Evolutionary conservation across 2,888 invertebrate species (phyloP).

Genomic region (Trissoscelio sp.): DNA sequence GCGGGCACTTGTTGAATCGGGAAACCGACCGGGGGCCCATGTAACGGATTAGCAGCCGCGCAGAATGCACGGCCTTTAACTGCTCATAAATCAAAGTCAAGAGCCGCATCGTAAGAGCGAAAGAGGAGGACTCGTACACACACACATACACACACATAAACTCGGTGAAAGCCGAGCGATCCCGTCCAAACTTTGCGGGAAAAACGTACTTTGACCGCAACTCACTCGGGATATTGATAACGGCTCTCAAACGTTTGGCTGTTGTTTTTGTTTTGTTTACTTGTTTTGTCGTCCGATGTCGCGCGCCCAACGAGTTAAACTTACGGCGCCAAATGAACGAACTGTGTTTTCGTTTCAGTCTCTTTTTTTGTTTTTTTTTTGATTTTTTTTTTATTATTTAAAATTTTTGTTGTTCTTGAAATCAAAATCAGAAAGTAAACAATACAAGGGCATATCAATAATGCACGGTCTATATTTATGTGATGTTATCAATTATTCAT

Average conservation of each 20-base stretch:
- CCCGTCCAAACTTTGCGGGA: background rate
- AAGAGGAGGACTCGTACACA: conserved; percentile 46
- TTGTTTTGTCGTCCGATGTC: background rate
- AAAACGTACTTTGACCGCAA: background rate
- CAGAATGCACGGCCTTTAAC: conserved; percentile 78
- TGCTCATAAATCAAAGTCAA: conserved; percentile 81
- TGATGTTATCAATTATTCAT: no score
- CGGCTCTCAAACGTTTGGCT: background rate
- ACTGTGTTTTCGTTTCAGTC: background rate
- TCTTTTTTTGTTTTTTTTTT: background rate
- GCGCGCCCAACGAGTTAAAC: background rate
- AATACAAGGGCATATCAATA: no score
- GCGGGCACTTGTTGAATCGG: conserved; percentile 74
- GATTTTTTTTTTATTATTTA: background rate
- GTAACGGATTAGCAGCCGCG: conserved; percentile 77
- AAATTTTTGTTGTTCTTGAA: background rate
- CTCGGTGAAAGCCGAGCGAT: background rate
- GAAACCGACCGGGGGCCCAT: conserved; percentile 74
- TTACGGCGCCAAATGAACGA: background rate
- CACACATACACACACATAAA: conserved; percentile 20
- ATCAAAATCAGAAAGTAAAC: background rate
- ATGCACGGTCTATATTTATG: no score
- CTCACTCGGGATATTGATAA: background rate
- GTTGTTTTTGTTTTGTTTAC: background rate
- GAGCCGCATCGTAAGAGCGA: conserved; percentile 55